Evolutionary conservation across 2,113 vertebrate genomes (phyloP), one percentile per base, ranked within the genome.

Genomic region (Empidonax traillii): DNA sequence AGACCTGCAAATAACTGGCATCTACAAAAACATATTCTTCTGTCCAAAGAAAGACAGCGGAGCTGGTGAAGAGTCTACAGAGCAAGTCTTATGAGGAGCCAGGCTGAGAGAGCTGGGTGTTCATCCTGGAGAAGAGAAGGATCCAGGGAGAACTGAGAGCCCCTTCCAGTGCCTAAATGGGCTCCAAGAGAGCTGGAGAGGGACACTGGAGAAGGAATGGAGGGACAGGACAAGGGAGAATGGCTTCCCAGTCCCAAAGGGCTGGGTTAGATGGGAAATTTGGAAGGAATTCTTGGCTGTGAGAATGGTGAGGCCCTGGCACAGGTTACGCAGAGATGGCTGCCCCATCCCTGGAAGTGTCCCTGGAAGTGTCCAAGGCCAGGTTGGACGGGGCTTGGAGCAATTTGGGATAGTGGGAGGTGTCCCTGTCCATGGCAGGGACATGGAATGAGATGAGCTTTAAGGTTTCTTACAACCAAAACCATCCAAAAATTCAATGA

Each of bases 361-460:
- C 55, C 55, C 55, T 56, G 55, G 12, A 56, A 56, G 19, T 21
- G 12, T 37, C 37, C 27, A 52, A 59, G 33, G 25, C 25, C 6
- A 13, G 47, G 30, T 4, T 22, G 46, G 30, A 31, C 3, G 3
- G 28, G 20, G 20, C n/a, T 68, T 18, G 23, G 20, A 68, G 11
- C 11, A 35, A 9, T 16, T 7, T 47, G 16, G 4, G 12, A 9
- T 44, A 55, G 21, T 23, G 41, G 31, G 20, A 63, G 3, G 3
- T 33, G 25, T 56, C 31, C 7, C 30, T 83, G 55, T 24, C 1
- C 0, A 4, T 28, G 35, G 28, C 12, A 35, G 14, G 5, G 21
- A 2, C 0, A 0, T 55, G 31, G 14, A 63, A 56, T 8, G 3
- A 49, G 16, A 12, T 35, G 25, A 5, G 35, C 14, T 76, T 49